Percentiles rank a stretch among this genome's conserved stretches.
Conservation (phyloP, 2,888 invertebrate genomes). For the Cosmorhoe ocellata region DNA sequence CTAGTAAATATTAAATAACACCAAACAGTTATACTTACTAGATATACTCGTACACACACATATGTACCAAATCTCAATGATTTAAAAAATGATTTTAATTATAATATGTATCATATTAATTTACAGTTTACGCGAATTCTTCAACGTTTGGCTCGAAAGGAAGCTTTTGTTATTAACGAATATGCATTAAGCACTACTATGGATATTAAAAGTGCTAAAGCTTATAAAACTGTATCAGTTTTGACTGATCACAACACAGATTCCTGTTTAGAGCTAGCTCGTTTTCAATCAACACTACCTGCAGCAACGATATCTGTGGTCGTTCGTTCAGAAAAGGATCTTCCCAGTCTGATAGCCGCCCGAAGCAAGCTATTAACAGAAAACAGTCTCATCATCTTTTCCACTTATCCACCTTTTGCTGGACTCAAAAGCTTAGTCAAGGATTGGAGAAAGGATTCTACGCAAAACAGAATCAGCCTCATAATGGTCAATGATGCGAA, state of each 20-base stretch:
- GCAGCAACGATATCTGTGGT: constrained; percentile 26
- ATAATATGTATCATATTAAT: not conserved
- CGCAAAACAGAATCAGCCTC: constrained; percentile 34
- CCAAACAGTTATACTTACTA: too few species aligned
- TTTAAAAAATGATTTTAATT: too few species aligned
- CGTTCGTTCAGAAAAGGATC: constrained; percentile 33
- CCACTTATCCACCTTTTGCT: constrained; percentile 36
- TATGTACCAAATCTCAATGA: too few species aligned
- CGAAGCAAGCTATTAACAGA: constrained; percentile 24
- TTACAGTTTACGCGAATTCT: constrained; percentile 19
- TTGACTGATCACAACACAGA: constrained; percentile 13
- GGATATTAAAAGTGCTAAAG: not conserved
- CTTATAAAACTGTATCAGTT: constrained; percentile 11
- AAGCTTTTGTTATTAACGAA: constrained; percentile 17
- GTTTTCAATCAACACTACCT: constrained; percentile 27
- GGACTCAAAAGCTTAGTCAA: constrained; percentile 38
- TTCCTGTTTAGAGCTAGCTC: constrained; percentile 31
- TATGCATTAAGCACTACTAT: not conserved
- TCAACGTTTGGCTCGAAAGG: constrained; percentile 1
- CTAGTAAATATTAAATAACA: too few species aligned
- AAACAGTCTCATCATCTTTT: constrained; percentile 35
- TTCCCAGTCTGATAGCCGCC: constrained; percentile 29
- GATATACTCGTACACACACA: too few species aligned
- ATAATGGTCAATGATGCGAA: constrained; percentile 30
- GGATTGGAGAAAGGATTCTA: constrained; percentile 37